Base-by-base conservation (phyloP, 2,797 vertebrate genomes). In the Distichodus sexfasciatus region DNA sequence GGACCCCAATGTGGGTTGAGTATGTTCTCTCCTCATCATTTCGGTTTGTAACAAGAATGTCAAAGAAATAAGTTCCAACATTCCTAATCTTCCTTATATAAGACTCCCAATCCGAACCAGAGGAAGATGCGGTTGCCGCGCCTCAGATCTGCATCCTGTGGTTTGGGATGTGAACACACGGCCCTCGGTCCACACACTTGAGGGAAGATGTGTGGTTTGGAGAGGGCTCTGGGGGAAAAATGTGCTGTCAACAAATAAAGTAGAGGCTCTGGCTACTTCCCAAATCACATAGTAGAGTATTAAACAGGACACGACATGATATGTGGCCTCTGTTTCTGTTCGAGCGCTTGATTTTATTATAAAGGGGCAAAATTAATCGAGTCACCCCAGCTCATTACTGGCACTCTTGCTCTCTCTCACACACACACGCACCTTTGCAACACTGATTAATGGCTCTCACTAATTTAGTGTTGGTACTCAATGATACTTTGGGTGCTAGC, bases 231-330 rank as follows among this genome's bases (percentile, higher is more conserved):
- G 44, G 48, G 4, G 44, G 48, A 3, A 10, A 63, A 63, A 65
- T 17, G 44, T 60, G 55, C 36, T 63, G 38, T 75, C 33, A 60
- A 50, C 44, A 69, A 50, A 64, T 44, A 50, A 43, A 64, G 24
- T 24, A 66, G n/a, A 70, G 46, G 46, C 40, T 36, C 46, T 41
- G 48, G n/a, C n/a, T n/a, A n/a, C n/a, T n/a, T 12, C 33, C 62
- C 68, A 44, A 21, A 23, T 15, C 43, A 8, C 12, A 46, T 17
- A 60, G 7, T 21, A 23, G 35, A 72, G 36, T 47, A 21, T 54
- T 72, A 15, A 12, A 66, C 31, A 38, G 40, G n/a, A n/a, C n/a
- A n/a, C n/a, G n/a, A n/a, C n/a, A n/a, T n/a, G n/a, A n/a, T n/a
- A n/a, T n/a, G n/a, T n/a, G n/a, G n/a, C n/a, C n/a, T n/a, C n/a